phyloP scores from a whole-genome alignment of 2,797 vertebrate species.

The Acanthurus tractus region DNA sequence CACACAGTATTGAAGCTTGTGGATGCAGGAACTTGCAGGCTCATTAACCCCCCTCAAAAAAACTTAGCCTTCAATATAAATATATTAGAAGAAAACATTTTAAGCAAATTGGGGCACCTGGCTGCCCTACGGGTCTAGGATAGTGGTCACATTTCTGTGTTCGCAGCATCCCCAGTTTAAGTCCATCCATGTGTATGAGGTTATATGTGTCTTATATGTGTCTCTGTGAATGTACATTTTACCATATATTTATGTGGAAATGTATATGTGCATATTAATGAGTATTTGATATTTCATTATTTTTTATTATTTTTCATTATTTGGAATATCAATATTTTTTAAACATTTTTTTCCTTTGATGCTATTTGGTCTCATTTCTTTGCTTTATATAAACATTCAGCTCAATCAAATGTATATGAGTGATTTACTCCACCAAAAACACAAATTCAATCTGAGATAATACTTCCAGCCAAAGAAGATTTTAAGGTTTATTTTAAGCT shows the following conservation, averaged over 20 bases:
- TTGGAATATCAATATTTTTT: too few species aligned
- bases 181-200: not conserved
- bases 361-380: not conserved
- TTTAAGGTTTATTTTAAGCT: not conserved
- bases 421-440: too few species aligned
- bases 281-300: not conserved
- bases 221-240: not conserved
- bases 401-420: too few species aligned
- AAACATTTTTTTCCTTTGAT: too few species aligned
- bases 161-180: not conserved
- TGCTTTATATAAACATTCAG: not conserved
- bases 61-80: constrained; percentile 5
- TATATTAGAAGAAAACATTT: not conserved
- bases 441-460: not conserved
- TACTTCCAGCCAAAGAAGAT: too few species aligned
- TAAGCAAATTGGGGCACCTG: constrained; percentile 9
- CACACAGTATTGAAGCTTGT: constrained; percentile 1
- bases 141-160: not conserved
- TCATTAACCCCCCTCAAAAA: not conserved
- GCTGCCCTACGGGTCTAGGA: not conserved
- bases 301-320: not conserved
- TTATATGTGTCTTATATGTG: not conserved
- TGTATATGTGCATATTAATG: not conserved
- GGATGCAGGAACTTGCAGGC: not conserved
- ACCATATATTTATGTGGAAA: not conserved